Evolutionary conservation across 2,888 invertebrate genomes (phyloP).

Genomic region (Hemaris fuciformis): DNA sequence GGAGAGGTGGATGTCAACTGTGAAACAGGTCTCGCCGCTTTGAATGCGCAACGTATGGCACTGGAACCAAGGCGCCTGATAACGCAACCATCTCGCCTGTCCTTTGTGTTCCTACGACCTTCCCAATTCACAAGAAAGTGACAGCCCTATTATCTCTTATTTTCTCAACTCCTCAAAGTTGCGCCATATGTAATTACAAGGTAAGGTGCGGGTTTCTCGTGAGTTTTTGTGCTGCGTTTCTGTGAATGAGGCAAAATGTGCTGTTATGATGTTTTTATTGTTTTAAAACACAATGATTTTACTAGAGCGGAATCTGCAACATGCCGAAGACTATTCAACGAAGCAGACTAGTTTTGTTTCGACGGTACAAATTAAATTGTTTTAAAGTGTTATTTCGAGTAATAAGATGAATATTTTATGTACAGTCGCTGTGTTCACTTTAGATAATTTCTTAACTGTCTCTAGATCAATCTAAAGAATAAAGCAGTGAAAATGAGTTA

Average conservation of each 20-base stretch:
- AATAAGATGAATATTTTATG: too few species aligned
- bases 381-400: too few species aligned
- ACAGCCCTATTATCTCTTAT: constrained; percentile 1
- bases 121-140: not conserved
- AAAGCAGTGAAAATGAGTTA: too few species aligned
- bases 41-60: not conserved
- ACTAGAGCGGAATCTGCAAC: not conserved
- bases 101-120: not conserved
- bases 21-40: constrained; percentile 30
- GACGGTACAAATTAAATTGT: too few species aligned
- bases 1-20: constrained; percentile 44
- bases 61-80: not conserved
- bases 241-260: constrained; percentile 1
- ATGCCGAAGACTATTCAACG: not conserved
- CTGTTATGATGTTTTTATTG: not conserved
- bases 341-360: not conserved
- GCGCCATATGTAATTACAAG: not conserved
- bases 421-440: too few species aligned
- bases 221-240: not conserved
- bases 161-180: not conserved
- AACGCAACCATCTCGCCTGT: not conserved
- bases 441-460: too few species aligned
- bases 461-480: too few species aligned
- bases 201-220: not conserved
- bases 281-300: not conserved